Conservation (phyloP, 2,888 invertebrate genomes). For the Urechis unicinctus region DNA sequence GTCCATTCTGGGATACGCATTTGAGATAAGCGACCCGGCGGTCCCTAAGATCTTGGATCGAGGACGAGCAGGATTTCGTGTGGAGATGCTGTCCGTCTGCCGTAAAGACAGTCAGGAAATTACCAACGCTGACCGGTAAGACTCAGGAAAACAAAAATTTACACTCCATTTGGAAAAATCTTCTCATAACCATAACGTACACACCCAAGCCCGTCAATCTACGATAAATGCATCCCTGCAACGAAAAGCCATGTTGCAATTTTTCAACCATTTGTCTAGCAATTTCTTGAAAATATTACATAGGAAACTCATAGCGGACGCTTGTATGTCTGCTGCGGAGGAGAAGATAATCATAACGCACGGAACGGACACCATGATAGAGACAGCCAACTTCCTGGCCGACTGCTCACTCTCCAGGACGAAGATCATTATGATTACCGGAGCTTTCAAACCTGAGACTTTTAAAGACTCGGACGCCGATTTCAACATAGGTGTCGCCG, state of each 20-base stretch:
- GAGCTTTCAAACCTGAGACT: constrained; percentile 27
- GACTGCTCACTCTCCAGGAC: neutral
- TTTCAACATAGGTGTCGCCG: constrained; percentile 30
- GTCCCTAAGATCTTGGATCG: constrained; percentile 15
- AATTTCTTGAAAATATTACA: no score
- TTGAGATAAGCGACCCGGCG: constrained; percentile 27
- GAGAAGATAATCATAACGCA: constrained; percentile 27
- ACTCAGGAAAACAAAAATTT: no score
- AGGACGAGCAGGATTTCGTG: constrained; percentile 7
- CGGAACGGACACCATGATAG: constrained; percentile 31
- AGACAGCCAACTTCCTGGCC: constrained; percentile 24
- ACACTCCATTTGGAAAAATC: no score
- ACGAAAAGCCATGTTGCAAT: no score
- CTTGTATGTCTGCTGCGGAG: neutral
- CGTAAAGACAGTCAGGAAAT: constrained; percentile 32
- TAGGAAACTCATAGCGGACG: no score
- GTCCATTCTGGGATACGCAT: constrained; percentile 26
- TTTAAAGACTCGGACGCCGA: constrained; percentile 32
- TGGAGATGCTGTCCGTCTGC: constrained; percentile 17
- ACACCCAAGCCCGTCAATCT: no score
- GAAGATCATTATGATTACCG: constrained; percentile 25
- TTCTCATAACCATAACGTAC: no score
- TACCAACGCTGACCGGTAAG: constrained; percentile 25
- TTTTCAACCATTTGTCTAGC: no score
- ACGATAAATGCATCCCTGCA: no score